These are phyloP conservation scores for Leucoraja erinaceus DNA, from an alignment of 2,113 vertebrate species.

Conservation along the genomic window DNA sequence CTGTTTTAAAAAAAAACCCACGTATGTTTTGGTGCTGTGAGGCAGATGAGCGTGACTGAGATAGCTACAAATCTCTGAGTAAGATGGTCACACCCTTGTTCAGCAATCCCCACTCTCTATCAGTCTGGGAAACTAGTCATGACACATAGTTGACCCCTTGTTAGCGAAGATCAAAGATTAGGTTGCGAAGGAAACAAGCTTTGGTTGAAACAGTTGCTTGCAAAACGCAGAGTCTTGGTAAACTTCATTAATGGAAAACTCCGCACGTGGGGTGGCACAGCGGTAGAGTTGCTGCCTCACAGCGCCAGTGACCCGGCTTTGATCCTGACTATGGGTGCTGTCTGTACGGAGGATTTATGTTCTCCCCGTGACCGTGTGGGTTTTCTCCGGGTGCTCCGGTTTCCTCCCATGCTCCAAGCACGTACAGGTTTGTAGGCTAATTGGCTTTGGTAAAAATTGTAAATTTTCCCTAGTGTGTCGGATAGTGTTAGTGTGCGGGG, in stretches of 20 bases:
- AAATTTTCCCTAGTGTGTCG: too few species aligned
- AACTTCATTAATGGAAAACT: neutral
- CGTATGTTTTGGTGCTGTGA: slow-evolving; percentile 21
- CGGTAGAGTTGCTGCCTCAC: too few species aligned
- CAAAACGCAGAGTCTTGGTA: neutral
- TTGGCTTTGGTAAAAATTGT: too few species aligned
- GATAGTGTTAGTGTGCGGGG: too few species aligned
- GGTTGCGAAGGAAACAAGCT: neutral
- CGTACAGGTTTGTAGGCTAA: too few species aligned
- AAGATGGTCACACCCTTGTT: slow-evolving; percentile 23
- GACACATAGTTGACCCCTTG: neutral
- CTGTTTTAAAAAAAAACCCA: slow-evolving; percentile 11
- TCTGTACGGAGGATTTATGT: too few species aligned
- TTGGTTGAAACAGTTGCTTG: neutral
- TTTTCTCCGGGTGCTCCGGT: too few species aligned
- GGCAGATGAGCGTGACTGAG: neutral
- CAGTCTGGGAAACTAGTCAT: slow-evolving; percentile 6
- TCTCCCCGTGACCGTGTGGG: too few species aligned
- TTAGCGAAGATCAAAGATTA: slow-evolving; percentile 21
- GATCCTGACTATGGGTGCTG: too few species aligned
- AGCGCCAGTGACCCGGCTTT: too few species aligned
- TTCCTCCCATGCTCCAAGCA: too few species aligned
- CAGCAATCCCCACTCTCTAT: neutral
- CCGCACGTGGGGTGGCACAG: neutral
- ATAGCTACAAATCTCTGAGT: slow-evolving; percentile 1